Evolutionary conservation across 2,113 vertebrate species (phyloP), one percentile per base, ranked within the genome.

Genomic region (Alexandromys fortis): DNA sequence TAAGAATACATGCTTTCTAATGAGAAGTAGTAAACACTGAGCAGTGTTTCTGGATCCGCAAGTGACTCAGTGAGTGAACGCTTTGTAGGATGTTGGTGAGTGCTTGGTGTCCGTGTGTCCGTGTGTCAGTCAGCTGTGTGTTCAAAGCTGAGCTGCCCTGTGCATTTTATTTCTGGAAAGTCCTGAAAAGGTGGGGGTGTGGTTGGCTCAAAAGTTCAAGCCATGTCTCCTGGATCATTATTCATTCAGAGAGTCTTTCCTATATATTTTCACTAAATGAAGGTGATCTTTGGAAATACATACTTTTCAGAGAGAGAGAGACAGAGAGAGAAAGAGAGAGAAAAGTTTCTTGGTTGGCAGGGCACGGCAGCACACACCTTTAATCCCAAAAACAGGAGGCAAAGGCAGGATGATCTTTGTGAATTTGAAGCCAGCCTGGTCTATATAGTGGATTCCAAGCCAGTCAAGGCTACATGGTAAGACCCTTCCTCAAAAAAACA

Each of bases 201-300:
- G 72, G 10, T 12, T 78, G 13, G 26, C 42, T 45, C 45, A 83
- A 93, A 89, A 85, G 42, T 52, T 67, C 13, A 68, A 52, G 9
- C 38, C n/a, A 47, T 73, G 42, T 2, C 1, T 42, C 49, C 21
- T 72, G 38, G 49, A 49, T 47, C 1, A 16, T 38, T 12, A 16
- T 77, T 26, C 61, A 16, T 30, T 45, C n/a, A 83, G 89, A 70
- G 17, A 55, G 21, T 21, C 35, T 14, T 33, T 81, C 65, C 5
- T 94, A 65, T 11, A 70, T 7, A 38, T 24, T 73, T 85, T 68
- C 47, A 85, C 10, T 61, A 47, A 82, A 63, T 72, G 63, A 78
- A 88, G 24, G 68, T 83, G 21, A 92, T 49, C 33, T 76, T 94
- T 93, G 16, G 88, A 95, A 86, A 77, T 49, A 77, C 33, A 0